Evolutionary conservation across 2,888 invertebrate genomes (phyloP).

Genomic region (Sarcophaga subvicina): DNA sequence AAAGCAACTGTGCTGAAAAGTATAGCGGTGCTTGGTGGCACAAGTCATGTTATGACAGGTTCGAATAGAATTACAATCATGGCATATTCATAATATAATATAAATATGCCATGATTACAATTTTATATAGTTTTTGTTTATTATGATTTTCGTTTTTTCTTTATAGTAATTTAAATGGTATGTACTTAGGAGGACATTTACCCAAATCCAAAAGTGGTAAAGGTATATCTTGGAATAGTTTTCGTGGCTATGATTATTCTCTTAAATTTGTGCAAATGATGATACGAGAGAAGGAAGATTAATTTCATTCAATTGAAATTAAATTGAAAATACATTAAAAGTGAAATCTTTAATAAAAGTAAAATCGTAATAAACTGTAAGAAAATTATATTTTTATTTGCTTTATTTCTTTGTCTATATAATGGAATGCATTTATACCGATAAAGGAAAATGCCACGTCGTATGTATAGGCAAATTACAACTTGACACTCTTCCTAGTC

Average conservation of each 20-base stretch:
- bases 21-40: constrained; percentile 38
- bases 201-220: neutral
- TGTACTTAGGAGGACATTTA: constrained; percentile 6
- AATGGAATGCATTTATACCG: too few relatives aligned
- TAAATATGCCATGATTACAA: too few relatives aligned
- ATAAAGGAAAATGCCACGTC: too few relatives aligned
- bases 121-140: too few relatives aligned
- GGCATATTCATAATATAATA: too few relatives aligned
- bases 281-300: constrained; percentile 34
- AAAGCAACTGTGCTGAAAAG: neutral
- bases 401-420: too few relatives aligned
- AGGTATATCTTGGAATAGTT: constrained; percentile 16
- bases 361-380: too few relatives aligned
- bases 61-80: neutral
- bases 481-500: too few relatives aligned
- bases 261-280: constrained; percentile 50
- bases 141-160: neutral
- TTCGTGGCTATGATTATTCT: constrained; percentile 24
- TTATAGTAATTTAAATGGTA: constrained; percentile 49
- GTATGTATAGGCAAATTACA: too few relatives aligned
- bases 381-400: too few relatives aligned
- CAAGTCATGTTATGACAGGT: neutral
- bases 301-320: neutral
- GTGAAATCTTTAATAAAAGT: too few relatives aligned
- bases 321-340: too few relatives aligned